These are phyloP conservation scores for Mimas tiliae DNA, from an alignment of 2,888 invertebrate genomes.

Conservation along the genomic window DNA sequence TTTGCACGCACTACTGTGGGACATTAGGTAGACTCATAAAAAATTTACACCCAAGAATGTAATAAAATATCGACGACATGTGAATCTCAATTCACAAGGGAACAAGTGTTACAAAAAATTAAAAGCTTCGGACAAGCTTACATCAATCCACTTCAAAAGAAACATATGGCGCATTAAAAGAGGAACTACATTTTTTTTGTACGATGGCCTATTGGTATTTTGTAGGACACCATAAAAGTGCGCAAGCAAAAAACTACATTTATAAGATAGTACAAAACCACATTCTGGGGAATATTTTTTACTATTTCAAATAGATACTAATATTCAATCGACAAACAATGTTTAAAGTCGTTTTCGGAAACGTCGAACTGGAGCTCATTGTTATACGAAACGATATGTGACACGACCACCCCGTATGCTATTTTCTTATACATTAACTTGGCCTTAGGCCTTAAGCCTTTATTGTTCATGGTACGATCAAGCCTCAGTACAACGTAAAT, in stretches of 20 bases:
- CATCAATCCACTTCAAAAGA: background rate
- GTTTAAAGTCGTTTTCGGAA: conserved; percentile 44
- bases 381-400: conserved; percentile 41
- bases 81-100: conserved; percentile 10
- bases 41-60: background rate
- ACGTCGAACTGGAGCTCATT: conserved; percentile 47
- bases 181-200: conserved; percentile 6
- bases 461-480: background rate
- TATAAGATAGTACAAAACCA: background rate
- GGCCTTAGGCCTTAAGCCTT: too few relatives aligned
- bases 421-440: conserved; percentile 21
- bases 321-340: background rate
- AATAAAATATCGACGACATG: background rate
- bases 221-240: background rate
- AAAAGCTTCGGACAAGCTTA: conserved; percentile 6
- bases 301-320: background rate
- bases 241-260: background rate
- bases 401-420: conserved; percentile 21
- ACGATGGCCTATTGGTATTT: background rate
- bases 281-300: background rate
- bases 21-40: background rate
- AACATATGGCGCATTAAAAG: conserved; percentile 12
- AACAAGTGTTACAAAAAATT: conserved; percentile 17
- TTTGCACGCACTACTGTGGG: too few relatives aligned
- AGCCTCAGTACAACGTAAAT: conserved; percentile 32